These are phyloP conservation scores for Sinohyriopsis cumingii DNA, from an alignment of 2,888 invertebrate species.

Conservation along the genomic window DNA sequence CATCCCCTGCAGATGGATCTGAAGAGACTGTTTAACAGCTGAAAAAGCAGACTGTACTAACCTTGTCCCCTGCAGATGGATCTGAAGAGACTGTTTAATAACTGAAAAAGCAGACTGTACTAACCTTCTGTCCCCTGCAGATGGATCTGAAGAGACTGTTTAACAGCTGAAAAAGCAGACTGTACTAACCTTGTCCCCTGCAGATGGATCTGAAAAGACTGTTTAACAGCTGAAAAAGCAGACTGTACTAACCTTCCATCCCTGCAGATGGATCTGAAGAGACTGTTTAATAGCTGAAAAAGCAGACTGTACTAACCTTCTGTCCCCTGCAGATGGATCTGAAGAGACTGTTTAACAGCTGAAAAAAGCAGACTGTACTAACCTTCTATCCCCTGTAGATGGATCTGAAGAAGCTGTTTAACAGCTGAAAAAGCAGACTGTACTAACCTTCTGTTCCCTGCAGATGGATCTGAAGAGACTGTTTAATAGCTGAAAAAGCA, in stretches of 20 bases:
- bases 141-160: conserved; percentile 97
- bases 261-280: conserved; percentile 94
- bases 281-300: conserved; percentile 92
- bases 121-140: conserved; percentile 78
- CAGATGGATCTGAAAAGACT: conserved; percentile 95
- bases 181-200: conserved; percentile 75
- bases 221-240: conserved; percentile 86
- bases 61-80: conserved; percentile 87
- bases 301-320: conserved; percentile 68
- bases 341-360: conserved; percentile 96
- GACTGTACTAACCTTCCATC: conserved; percentile 69
- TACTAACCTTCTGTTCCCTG: conserved; percentile 75
- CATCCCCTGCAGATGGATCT: too few relatives aligned
- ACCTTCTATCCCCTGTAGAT: conserved; percentile 80
- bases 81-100: conserved; percentile 96
- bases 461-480: conserved; percentile 95
- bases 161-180: conserved; percentile 82
- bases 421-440: conserved; percentile 79
- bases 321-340: conserved; percentile 88
- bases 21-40: too few relatives aligned
- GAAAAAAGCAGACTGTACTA: conserved; percentile 66
- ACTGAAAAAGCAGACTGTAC: conserved; percentile 75
- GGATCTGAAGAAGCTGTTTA: conserved; percentile 96
- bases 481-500: conserved; percentile 86
- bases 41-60: too few relatives aligned